Base-by-base conservation (phyloP, 1,140 invertebrate species). In the Dendrolimus kikuchii region DNA sequence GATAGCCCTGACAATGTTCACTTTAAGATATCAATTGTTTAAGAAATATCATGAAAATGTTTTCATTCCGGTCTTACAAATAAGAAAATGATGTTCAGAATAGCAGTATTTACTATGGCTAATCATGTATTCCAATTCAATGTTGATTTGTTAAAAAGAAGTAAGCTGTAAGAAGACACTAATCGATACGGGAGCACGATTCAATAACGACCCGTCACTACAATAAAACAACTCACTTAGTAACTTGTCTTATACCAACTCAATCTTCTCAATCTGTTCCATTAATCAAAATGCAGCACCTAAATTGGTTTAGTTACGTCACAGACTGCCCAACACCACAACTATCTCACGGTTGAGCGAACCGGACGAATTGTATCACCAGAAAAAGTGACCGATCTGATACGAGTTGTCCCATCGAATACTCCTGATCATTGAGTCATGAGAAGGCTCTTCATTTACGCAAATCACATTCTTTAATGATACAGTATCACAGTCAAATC, bases 241-340 rank as follows among this genome's bases (percentile, higher is more conserved):
- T 64, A 52, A 62, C 58, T 65, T 66, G 64, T 70, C 63, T 62
- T 57, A 60, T 64, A 64, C 66, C 60, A 67, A 64, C 61, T 63
- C 62, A 65, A 71, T 75, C 68, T 71, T 63, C 52, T 60, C 66
- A 71, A 74, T 76, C 68, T 60, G 57, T 72, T 69, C 65, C 67
- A 76, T 78, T 76, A 68, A 76, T 78, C 73, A 69, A 69, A 65
- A 65, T 51, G 59, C 51, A 56, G 62, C 59, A 55, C 50, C 51
- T 55, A 56, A 49, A 55, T 53, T 3, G 23, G 3, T 3, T 23
- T 57, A 46, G 47, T 62, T 67, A 65, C 62, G 59, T 69, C 62
- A 72, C 40, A 56, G 52, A 51, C 52, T 42, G 43, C 39, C 7
- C 43, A 55, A 53, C 23, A 23, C 57, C 60, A 66, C 65, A 55